Evolutionary conservation across 2,888 invertebrate species (phyloP), one percentile per base, ranked within the genome.

Genomic region (Prionchulus punctatus): DNA sequence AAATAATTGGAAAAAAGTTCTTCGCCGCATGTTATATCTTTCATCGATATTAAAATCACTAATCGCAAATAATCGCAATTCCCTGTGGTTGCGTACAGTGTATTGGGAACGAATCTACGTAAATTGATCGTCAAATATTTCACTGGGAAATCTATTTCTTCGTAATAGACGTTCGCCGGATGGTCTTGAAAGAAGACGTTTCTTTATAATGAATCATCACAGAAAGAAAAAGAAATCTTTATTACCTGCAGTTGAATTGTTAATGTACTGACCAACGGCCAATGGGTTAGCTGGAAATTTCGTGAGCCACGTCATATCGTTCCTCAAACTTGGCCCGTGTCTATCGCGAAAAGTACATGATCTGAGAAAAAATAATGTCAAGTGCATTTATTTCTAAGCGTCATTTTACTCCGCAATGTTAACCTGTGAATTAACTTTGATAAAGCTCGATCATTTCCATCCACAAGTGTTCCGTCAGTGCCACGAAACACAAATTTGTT

Each of bases 401-500:
- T 48, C 25, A 18, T 18, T 48, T 25, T 23, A 12, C n/a, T 23
- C 27, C 25, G 18, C 18, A 36, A 36, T 12, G 57, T 65, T 57
- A 66, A 76, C 72, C 68, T 74, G 65, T 68, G 77, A 50, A 77
- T 65, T 31, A 67, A 64, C 59, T 68, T 72, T 2, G 77, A 77
- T 1, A 77, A 59, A 18, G 72, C 68, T 50, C 66, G 68, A 61
- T 75, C 71, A 61, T 74, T 74, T 1, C 77, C 77, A 65, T 77
- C 77, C 58, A 77, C 68, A 36, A 73, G 67, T 2, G 72, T 54
- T 1, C 74, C 72, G 65, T 77, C 77, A 49, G 70, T 65, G 63
- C 77, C 77, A 2, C 75, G 67, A 59, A 77, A 74, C n/a, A 77
- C 70, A 60, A 73, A 77, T 7, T 69, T 67, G 62, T 77, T 77